Base-by-base conservation (phyloP, 2,888 invertebrate species). In the Cacoxenus indagator region DNA sequence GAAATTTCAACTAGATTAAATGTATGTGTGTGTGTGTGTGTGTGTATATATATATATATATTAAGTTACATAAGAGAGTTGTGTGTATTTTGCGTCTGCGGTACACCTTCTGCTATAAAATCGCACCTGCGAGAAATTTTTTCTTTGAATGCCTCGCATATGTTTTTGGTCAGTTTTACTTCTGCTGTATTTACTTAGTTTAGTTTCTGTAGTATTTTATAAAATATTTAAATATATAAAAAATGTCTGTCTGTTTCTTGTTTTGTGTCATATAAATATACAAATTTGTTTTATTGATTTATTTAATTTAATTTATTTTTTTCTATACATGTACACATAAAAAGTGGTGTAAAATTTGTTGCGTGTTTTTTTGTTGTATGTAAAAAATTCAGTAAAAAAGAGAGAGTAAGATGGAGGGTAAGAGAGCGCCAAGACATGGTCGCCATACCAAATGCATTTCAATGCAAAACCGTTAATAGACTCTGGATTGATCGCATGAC, bases 311-410 rank as follows among this genome's bases (percentile, higher is more conserved):
- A 11, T 37, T 37, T 37, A 11, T 2, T 37, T 37, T 37, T 37
- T 37, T 37, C 14, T 37, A 37, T 37, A 37, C 37, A 24, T 11
- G 19, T 48, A 48, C 48, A 17, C 19, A 19, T 48, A 48, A 48
- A 48, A 48, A 48, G 48, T n/a, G n/a, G n/a, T 48, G 19, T 19
- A 48, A 48, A 48, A 48, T 17, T 48, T 48, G 48, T 48, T 48
- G 19, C 48, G 48, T 19, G 19, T 48, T 48, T 48, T 37, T 37
- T 37, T 37, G 6, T 37, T 48, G 48, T 48, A 17, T 48, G 48
- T 48, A 48, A 48, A 48, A 48, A 48, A 48, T 37, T 37, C 37
- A 11, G 37, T 37, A 37, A 37, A 37, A 37, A 37, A 37, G 37
- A 37, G 1, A 37, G 37, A 37, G 37, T n/a, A n/a, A 48, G 48